Evolutionary conservation across 2,888 invertebrate genomes (phyloP).

Genomic region (Eristalinus sepulchralis): DNA sequence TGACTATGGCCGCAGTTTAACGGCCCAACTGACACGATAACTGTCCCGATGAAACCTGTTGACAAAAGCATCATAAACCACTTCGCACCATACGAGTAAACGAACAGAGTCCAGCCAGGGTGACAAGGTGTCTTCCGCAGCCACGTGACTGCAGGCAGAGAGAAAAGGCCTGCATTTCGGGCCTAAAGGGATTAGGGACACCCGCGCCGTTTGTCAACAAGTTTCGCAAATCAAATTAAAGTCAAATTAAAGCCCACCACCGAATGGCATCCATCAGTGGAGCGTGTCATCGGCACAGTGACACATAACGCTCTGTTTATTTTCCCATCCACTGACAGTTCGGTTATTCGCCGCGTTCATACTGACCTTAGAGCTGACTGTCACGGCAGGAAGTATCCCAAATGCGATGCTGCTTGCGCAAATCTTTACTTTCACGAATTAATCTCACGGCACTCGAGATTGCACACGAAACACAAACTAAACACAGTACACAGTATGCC

Average conservation of each 20-base stretch:
- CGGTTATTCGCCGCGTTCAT: too few relatives aligned
- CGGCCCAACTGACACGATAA: conserved; percentile 30
- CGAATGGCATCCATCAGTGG: neutral
- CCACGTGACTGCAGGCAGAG: neutral
- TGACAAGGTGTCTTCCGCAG: neutral
- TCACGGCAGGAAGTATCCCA: neutral
- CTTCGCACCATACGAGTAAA: neutral
- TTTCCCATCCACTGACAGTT: neutral
- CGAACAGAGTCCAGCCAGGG: neutral
- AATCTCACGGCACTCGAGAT: neutral
- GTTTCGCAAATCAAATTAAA: neutral
- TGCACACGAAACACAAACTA: neutral
- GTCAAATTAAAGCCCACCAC: neutral
- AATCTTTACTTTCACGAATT: neutral
- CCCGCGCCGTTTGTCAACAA: neutral
- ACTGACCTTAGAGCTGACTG: conserved; percentile 38
- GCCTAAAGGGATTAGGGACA: neutral
- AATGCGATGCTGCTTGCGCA: neutral
- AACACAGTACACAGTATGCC: conserved; percentile 23
- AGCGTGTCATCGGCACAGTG: conserved; percentile 29
- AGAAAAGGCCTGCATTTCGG: neutral
- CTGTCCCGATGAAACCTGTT: conserved; percentile 37
- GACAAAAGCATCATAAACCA: conserved; percentile 27
- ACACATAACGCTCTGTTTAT: conserved; percentile 32
- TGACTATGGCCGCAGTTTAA: conserved; percentile 18